Percentiles rank a stretch among this genome's conserved stretches.
phyloP scores from a whole-genome alignment of 2,888 invertebrate species.

The Perizoma flavofasciatum region DNA sequence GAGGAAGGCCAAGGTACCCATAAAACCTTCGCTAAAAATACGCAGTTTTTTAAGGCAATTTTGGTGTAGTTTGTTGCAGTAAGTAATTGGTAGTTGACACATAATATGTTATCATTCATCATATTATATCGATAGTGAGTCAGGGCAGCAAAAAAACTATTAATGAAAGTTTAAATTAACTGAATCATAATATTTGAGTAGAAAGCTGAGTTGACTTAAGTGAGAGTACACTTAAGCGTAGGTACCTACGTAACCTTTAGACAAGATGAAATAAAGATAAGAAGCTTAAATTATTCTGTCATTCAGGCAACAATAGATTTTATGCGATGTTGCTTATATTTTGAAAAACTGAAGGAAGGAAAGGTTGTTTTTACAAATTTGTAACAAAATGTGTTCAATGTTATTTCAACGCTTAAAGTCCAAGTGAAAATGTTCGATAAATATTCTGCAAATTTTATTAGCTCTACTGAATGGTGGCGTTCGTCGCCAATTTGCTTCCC shows the following conservation, averaged over 20 bases:
- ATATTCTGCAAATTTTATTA: slow-evolving; percentile 42
- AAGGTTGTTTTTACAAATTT: too few relatives aligned
- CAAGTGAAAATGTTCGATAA: slow-evolving; percentile 27
- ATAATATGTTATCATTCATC: too few relatives aligned
- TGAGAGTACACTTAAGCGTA: slow-evolving; percentile 4
- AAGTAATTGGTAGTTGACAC: too few relatives aligned
- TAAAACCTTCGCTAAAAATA: too few relatives aligned
- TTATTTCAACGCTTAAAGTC: slow-evolving; percentile 20
- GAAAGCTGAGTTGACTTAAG: slow-evolving; percentile 13
- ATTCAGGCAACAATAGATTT: neutral
- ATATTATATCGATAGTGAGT: too few relatives aligned
- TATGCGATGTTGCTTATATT: too few relatives aligned
- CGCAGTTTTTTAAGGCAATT: too few relatives aligned
- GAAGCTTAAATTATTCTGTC: slow-evolving; percentile 8
- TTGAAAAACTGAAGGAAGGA: too few relatives aligned
- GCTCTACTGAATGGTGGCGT: slow-evolving; percentile 42
- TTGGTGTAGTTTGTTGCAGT: too few relatives aligned
- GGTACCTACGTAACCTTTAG: slow-evolving; percentile 12
- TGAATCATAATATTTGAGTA: slow-evolving; percentile 14
- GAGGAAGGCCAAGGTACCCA: too few relatives aligned
- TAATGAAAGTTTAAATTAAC: slow-evolving; percentile 4
- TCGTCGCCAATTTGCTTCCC: slow-evolving; percentile 47
- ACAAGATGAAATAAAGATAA: slow-evolving; percentile 7
- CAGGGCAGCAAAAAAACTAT: neutral
- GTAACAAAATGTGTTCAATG: slow-evolving; percentile 10